Base-by-base conservation (phyloP, 2,113 vertebrate genomes). In the Herpetotheres cachinnans region DNA sequence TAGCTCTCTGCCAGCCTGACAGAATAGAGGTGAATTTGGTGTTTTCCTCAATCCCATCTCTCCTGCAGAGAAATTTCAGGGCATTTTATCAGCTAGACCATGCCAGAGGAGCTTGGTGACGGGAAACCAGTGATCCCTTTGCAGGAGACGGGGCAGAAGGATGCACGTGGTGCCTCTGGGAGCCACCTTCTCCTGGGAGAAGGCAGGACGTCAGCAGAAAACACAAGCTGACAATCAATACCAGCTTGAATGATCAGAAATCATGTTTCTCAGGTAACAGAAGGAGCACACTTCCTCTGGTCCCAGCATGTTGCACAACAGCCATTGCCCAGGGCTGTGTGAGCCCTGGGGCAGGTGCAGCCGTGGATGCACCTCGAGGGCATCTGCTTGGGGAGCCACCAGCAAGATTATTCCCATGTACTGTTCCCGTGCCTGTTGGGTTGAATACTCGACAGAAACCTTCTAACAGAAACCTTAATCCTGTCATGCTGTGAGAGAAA, bases 201-300 rank as follows among this genome's bases (percentile, higher is more conserved):
- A 74, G 38, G 70, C 0, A 3, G 38, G 58, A 30, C 7, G 3
- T 66, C 42, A 44, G 71, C 52, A 81, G 59, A 58, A 85, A 50
- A 15, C 42, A 47, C 11, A 15, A 78, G 56, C 2, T 20, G 32
- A 15, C 15, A 26, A 40, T 59, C 21, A 16, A 0, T 32, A 62
- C 29, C 49, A 32, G 18, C n/a, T 42, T 46, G 58, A 54, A 55
- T 55, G 49, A 55, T 14, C 38, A 77, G 54, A 72, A 89, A 19
- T 4, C 0, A 16, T 50, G 44, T 77, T 89, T 81, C 49, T 87
- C 40, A 40, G 58, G 1, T 47, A n/a, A 26, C 0, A 0, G 44
- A 76, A 67, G 16, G 46, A 77, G 21, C 18, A 49, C 26, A 4
- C 4, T 73, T 70, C 59, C 52, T 58, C 38, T 62, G 34, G 34